phyloP scores from a whole-genome alignment of 2,113 vertebrate genomes.

The Anarrhichthys ocellatus region DNA sequence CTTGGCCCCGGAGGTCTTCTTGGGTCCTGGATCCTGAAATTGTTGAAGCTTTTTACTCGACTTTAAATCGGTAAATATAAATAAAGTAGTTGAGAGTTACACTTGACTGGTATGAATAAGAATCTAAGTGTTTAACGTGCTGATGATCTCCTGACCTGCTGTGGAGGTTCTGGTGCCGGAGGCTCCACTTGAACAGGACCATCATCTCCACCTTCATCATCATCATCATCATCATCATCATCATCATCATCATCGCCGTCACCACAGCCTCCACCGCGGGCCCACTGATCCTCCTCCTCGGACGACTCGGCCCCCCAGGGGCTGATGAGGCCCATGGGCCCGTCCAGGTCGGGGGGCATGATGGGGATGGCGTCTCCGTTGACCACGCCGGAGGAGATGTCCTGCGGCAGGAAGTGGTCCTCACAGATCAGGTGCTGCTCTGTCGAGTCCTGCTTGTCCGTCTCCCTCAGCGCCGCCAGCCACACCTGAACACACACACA shows the following conservation, averaged over 20 bases:
- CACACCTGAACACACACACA: constrained; percentile 69
- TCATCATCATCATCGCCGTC: not conserved
- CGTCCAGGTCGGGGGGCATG: constrained; percentile 79
- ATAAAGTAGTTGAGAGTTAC: not conserved
- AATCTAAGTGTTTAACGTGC: too few species aligned
- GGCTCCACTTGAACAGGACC: not conserved
- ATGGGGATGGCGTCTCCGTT: constrained; percentile 79
- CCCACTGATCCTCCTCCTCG: constrained; percentile 43
- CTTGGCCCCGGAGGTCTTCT: not conserved
- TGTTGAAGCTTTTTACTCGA: not conserved
- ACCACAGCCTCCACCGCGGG: not conserved
- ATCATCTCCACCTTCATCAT: not conserved
- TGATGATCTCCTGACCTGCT: constrained; percentile 35
- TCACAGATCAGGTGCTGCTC: constrained; percentile 79
- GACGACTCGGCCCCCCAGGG: constrained; percentile 50
- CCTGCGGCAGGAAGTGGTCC: constrained; percentile 83
- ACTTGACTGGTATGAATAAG: too few species aligned
- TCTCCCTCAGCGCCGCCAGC: constrained; percentile 81
- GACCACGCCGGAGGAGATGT: constrained; percentile 70
- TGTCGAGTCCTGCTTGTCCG: constrained; percentile 46
- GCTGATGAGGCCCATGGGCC: constrained; percentile 35
- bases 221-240: fast-evolving
- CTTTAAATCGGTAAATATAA: not conserved
- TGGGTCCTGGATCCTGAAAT: not conserved
- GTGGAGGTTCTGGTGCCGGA: not conserved